Base-by-base conservation (phyloP, 2,888 invertebrate genomes). In the Amphiduros pacificus region DNA sequence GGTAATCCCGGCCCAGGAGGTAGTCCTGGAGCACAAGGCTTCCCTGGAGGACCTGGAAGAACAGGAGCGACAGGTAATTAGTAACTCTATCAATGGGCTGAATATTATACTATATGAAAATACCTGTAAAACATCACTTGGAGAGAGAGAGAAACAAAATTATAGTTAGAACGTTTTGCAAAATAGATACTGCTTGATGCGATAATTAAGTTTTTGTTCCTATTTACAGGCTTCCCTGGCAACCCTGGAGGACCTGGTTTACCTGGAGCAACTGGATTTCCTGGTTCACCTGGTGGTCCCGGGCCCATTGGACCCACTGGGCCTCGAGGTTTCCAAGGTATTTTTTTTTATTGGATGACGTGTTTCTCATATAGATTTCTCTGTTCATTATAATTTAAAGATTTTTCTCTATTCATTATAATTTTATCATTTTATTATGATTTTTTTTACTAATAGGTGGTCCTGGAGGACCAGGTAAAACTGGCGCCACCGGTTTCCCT, bases 41-140 rank as follows among this genome's bases (percentile, higher is more conserved):
- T 27, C 28, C 24, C 9, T 22, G 56, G 56, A 17, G 20, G 44
- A 54, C 53, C 28, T 50, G 51, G 65, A 49, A 32, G 14, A 5
- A 40, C 51, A 17, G 62, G 62, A 6, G 20, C 62, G 6, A 40
- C 53, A 26, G 62, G 62, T 11, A n/a, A n/a, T n/a, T n/a, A n/a
- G n/a, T n/a, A n/a, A n/a, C n/a, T n/a, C n/a, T n/a, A n/a, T n/a
- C n/a, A n/a, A n/a, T n/a, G n/a, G n/a, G n/a, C n/a, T n/a, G n/a
- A n/a, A n/a, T n/a, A n/a, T n/a, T n/a, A n/a, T n/a, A n/a, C n/a
- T n/a, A n/a, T n/a, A n/a, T n/a, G n/a, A n/a, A n/a, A n/a, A n/a
- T n/a, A n/a, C n/a, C n/a, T n/a, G n/a, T n/a, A n/a, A n/a, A n/a
- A n/a, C n/a, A n/a, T n/a, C n/a, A n/a, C n/a, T n/a, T n/a, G n/a